A percentile compares a stretch with the other conserved stretches of the same genome.
phyloP scores from a whole-genome alignment of 2,797 vertebrate genomes.

The Hemitrygon akajei region DNA sequence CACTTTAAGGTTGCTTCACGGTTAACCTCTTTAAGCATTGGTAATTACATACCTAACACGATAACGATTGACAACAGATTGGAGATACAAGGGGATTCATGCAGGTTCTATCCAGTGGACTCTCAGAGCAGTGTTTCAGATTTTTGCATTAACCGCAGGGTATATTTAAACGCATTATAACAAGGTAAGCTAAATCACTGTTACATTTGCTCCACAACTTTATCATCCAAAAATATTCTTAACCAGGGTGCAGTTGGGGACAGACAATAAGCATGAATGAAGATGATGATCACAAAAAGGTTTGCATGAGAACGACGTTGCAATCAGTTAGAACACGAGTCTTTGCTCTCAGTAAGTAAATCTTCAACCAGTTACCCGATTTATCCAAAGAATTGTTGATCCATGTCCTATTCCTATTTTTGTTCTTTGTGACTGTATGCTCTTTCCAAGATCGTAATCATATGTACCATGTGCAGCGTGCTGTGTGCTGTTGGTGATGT shows the following conservation, averaged over 20 bases:
- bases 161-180: not conserved
- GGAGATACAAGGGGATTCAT: not conserved
- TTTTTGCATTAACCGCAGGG: not conserved
- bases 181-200: not conserved
- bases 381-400: no score
- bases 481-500: no score
- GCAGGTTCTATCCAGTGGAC: not conserved
- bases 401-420: no score
- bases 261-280: not conserved
- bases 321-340: not conserved
- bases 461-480: no score
- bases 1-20: not conserved
- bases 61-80: not conserved
- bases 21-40: not conserved
- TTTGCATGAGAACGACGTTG: not conserved
- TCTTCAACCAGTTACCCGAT: not conserved
- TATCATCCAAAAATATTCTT: not conserved
- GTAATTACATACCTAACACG: not conserved
- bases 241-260: not conserved
- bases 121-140: not conserved
- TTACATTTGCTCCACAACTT: not conserved
- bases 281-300: not conserved
- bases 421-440: no score
- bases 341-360: not conserved
- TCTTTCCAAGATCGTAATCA: no score